Evolutionary conservation across 2,113 vertebrate species (phyloP), one percentile per base, ranked within the genome.

Genomic region (Corydoras sp.): DNA sequence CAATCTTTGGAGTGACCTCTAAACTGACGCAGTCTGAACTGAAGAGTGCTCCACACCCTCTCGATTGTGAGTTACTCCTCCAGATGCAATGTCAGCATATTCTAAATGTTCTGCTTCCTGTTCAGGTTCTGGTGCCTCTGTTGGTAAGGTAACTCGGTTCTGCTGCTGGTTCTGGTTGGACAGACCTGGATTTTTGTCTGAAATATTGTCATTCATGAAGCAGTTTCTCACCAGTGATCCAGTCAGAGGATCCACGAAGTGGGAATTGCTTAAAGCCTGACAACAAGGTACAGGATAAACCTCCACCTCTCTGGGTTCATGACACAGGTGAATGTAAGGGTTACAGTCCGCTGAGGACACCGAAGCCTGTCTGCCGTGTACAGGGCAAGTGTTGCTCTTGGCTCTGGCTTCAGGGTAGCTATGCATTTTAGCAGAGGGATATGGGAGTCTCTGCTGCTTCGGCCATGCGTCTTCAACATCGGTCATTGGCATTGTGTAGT

Each of bases 391-490:
- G 69, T 83, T 85, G 71, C 83, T 87, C 82, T 87, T 90, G 7
- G 58, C 77, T 70, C 80, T 79, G 49, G 83, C 60, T 76, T 90
- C 88, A 0, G 86, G 77, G 71, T 89, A 89, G 68, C 82, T 78
- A 0, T 86, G 70, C 10, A 81, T 76, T 83, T 86, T 88, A 50
- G 84, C 12, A 50, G 69, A 83, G 69, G 77, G 83, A 55, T 83
- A 89, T 51, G 77, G 76, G 80, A 84, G 74, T 76, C 66, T 79
- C 18, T 84, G 81, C n/a, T 86, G 81, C 18, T 87, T 84, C 0
- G 88, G 85, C 90, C 89, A 91, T 1, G 87, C 77, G 72, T 90
- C 89, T 58, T 90, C 87, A 3, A 90, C 83, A 63, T 89, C 88
- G 0, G 85, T 88, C 24, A 86, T 87, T 3, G 90, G 90, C 85